Base-by-base conservation (phyloP, 2,888 invertebrate species). In the Eupithecia vulgata region DNA sequence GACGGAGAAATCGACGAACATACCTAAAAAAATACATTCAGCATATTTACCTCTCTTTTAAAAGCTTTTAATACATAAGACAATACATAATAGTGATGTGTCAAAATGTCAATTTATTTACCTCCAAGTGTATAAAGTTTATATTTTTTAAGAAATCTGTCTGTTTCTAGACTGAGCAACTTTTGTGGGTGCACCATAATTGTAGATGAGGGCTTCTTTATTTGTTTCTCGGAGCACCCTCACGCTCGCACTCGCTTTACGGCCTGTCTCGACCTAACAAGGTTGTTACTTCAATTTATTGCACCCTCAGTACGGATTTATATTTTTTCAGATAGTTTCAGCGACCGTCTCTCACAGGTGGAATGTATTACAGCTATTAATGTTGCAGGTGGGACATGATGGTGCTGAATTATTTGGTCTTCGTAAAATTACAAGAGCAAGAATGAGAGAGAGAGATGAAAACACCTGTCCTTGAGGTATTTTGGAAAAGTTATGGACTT, bases 221-320 rank as follows among this genome's bases (percentile, higher is more conserved):
- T 70, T 72, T 75, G 64, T 70, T 72, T 68, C 42, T n/a, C 59
- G 57, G 67, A 37, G 67, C 42, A 71, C 66, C 74, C 75, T 72
- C 76, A 78, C 78, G 78, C 74, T 42, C 48, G 48, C 78, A 67
- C 76, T 77, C 85, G 78, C 78, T 90, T 90, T 89, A 89, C 83
- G 83, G 83, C 83, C 78, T 79, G 82, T 81, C 84, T 81, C 86
- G 85, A 82, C 86, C 85, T 88, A 87, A 90, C 90, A 88, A 90
- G 88, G 87, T 90, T 87, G 89, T 91, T 88, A 90, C 84, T 82
- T 80, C 89, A 90, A 90, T 91, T 91, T 90, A 91, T 90, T 85
- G 88, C 87, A 79, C 86, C 87, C 89, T 89, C 88, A 89, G 84
- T 87, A 85, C 83, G 88, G 88, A 90, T 90, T 90, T 91, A 90